Base-by-base conservation (phyloP, 2,888 invertebrate species). In the Drosophila paucipuncta region DNA sequence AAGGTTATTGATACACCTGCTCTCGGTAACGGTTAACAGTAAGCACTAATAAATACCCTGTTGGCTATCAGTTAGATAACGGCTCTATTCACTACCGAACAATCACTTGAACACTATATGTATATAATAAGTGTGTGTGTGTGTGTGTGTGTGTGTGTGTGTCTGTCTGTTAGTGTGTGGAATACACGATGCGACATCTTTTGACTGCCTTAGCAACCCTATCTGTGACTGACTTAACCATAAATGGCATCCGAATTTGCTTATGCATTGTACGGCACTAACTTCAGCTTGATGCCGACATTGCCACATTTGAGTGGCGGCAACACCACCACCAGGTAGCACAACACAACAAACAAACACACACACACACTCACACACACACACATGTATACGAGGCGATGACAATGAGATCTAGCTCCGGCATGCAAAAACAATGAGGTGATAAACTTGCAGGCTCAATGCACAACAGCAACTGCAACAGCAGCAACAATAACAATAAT, bases 371-470 rank as follows among this genome's bases (percentile, higher is more conserved):
- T 25, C 16, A 28, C 5, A 28, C 43, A 39, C 18, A 41, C 47
- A 50, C 35, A 25, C 25, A 33, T 43, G 5, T 22, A 39, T 39
- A 58, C 3, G 37, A 65, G 69, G 63, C 80, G 77, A 72, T 66
- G 66, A 77, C 80, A 80, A 77, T 68, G 77, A 77, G 80, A 68
- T 70, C 52, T 64, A 66, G 73, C 53, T 53, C 52, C 72, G 76
- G 73, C 76, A 84, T 85, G 82, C 82, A 84, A 82, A 89, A 85
- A 86, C 89, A 89, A 85, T 85, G 89, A 85, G 85, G 85, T 89
- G 85, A 85, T 85, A 85, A 85, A 85, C 87, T 85, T 86, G 87
- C 89, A 85, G 85, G 87, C 85, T 85, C 85, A 89, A 85, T 86
- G 89, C 84, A 86, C 76, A 75, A 65, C 85, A 76, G 13, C 58